Conservation (phyloP, 35 echinoderm and acorn worm species). For the Acanthaster planci region DNA sequence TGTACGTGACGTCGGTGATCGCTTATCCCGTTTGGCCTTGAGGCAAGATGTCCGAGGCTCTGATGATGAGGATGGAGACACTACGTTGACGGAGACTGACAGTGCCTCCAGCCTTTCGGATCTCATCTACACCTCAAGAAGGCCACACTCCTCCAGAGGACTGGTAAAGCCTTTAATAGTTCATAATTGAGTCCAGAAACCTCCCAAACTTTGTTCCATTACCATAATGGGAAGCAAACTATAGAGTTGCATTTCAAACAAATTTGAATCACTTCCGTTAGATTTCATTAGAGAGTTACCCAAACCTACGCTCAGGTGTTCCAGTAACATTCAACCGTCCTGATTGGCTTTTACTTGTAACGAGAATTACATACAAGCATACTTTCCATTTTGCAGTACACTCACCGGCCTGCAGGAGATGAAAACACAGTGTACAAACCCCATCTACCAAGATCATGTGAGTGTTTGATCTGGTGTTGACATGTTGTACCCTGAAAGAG, state of each 20-base stretch:
- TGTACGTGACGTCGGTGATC: background rate
- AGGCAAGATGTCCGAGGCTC: background rate
- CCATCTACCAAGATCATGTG: slow-evolving; percentile 83
- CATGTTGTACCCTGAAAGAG: no score
- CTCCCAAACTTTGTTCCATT: no score
- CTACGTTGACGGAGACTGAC: background rate
- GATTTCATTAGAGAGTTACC: no score
- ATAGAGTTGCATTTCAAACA: no score
- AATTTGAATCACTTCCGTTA: no score
- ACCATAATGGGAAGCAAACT: no score
- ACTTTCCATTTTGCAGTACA: slow-evolving; percentile 38
- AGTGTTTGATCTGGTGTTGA: no score
- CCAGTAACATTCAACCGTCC: no score
- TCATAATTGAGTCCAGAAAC: no score
- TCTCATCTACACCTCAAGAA: background rate
- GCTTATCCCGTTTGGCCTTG: slow-evolving; percentile 12
- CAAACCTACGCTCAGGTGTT: no score
- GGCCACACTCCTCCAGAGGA: background rate
- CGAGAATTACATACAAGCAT: background rate
- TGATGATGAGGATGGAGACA: slow-evolving; percentile 19
- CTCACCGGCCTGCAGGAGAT: slow-evolving; percentile 73
- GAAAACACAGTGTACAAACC: slow-evolving; percentile 71
- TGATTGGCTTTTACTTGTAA: no score
- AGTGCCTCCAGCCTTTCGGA: background rate
- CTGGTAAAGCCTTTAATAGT: background rate